Conservation (phyloP, 2,113 vertebrate species). For the Scomber scombrus region DNA sequence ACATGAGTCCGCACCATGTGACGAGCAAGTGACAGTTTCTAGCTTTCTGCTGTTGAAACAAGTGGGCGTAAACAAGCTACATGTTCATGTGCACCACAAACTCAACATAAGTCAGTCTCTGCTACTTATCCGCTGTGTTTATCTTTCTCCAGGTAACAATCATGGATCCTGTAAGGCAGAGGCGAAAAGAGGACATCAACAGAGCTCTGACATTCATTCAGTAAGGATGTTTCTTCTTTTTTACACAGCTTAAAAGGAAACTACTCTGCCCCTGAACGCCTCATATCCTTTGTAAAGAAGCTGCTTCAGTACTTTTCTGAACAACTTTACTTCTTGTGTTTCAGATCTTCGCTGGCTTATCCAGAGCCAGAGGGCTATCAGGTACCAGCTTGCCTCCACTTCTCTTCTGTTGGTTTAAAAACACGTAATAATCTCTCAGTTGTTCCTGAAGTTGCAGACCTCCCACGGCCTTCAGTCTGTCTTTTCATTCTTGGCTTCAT, state of each 20-base stretch:
- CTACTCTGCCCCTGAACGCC: background rate
- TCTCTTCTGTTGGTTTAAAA: background rate
- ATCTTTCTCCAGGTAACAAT: constrained; percentile 14
- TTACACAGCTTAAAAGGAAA: constrained; percentile 32
- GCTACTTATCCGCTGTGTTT: background rate
- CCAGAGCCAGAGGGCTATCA: constrained; percentile 90
- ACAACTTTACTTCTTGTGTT: constrained; percentile 32
- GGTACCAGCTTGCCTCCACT: constrained; percentile 78
- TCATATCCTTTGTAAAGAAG: background rate
- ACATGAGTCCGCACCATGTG: background rate
- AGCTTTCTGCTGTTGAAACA: background rate
- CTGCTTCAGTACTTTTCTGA: background rate
- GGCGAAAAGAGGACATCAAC: constrained; percentile 91
- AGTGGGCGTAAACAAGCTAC: background rate
- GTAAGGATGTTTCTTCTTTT: constrained; percentile 81
- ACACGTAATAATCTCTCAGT: background rate
- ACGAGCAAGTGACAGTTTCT: background rate
- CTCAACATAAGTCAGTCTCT: background rate
- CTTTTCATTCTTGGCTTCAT: background rate
- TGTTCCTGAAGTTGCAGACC: background rate
- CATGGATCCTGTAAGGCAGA: constrained; percentile 89
- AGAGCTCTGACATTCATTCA: constrained; percentile 94
- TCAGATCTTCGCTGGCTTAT: constrained; percentile 91
- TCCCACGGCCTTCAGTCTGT: background rate
- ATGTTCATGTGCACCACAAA: background rate